Base-by-base conservation (phyloP, 2,888 invertebrate genomes). In the Drosophila koepferae region DNA sequence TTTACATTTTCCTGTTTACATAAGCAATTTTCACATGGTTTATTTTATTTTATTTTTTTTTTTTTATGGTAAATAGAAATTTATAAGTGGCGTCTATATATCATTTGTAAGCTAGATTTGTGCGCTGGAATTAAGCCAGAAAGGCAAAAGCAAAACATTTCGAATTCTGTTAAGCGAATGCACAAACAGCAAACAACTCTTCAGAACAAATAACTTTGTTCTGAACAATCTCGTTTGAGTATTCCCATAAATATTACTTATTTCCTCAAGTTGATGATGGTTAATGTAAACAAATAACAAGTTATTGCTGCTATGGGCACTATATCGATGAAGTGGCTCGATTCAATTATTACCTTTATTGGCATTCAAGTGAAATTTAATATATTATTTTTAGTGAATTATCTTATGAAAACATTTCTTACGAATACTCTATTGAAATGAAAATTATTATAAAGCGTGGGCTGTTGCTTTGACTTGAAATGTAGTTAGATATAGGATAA, bases 11-110 rank as follows among this genome's bases (percentile, higher is more conserved):
- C 12, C 43, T 20, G 20, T 46, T 72, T 58, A 58, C 71, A 59
- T 69, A 59, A 66, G 55, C 61, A 81, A 60, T 68, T 77, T 71
- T 68, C 70, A 74, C 59, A 60, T 82, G 75, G 67, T 79, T 70
- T 63, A 74, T 58, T 16, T 74, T 23, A 2, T 74, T 59, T 23
- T 6, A 4, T 28, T 63, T 73, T 54, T 56, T 74, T 74, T 56
- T 74, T 55, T 63, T 75, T 61, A 63, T 66, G 79, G 63, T 74
- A 83, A 74, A 74, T 72, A 69, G 64, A 48, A 67, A 69, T 63
- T 61, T 61, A 67, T 51, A 67, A 74, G 66, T 85, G 63, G 54
- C 63, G 53, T 60, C 65, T 60, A 51, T 74, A 69, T 67, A 67
- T 89, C 64, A 72, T 64, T 63, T 63, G 66, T 63, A 65, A 73